Evolutionary conservation across 2,113 vertebrate genomes (phyloP).

Genomic region (Coryphaenoides rupestris): DNA sequence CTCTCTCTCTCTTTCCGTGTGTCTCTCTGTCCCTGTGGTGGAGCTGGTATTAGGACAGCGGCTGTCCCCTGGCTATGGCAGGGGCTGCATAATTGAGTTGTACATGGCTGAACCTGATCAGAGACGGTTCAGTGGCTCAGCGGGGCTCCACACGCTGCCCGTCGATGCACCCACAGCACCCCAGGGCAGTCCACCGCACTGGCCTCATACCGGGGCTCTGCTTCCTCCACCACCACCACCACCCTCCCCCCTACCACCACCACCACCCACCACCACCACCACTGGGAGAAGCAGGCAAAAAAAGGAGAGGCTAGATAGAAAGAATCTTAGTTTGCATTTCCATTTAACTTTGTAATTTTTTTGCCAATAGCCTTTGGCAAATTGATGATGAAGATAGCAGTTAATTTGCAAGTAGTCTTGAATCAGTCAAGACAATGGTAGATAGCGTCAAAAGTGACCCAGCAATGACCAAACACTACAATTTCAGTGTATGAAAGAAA

Average conservation of each 20-base stretch:
- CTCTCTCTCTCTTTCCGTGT: too few species aligned
- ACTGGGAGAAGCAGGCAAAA: conserved; percentile 38
- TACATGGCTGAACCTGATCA: conserved; percentile 75
- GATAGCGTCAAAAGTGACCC: too few species aligned
- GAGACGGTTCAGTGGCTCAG: conserved; percentile 73
- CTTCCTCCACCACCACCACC: conserved; percentile 23
- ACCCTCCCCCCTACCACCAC: conserved; percentile 27
- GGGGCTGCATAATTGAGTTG: conserved; percentile 76
- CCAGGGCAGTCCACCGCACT: conserved; percentile 50
- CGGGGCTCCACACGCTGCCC: conserved; percentile 63
- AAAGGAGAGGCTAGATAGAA: conserved; percentile 12
- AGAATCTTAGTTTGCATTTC: conserved; percentile 69
- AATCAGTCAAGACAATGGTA: too few species aligned
- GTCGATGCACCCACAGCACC: conserved; percentile 58
- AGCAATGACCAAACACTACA: too few species aligned
- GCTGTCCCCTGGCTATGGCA: conserved; percentile 70
- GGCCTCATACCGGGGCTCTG: conserved; percentile 44
- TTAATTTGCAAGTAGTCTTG: too few species aligned
- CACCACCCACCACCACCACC: conserved; percentile 34
- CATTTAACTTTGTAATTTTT: too few species aligned
- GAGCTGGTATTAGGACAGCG: conserved; percentile 61
- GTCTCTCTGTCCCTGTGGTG: conserved; percentile 39
- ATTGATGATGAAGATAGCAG: too few species aligned
- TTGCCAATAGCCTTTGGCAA: too few species aligned
- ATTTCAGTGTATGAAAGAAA: too few species aligned